A percentile compares a stretch with the other conserved stretches of the same genome.
Evolutionary conservation across 2,113 vertebrate species (phyloP).

Genomic region (Probosciger aterrimus): DNA sequence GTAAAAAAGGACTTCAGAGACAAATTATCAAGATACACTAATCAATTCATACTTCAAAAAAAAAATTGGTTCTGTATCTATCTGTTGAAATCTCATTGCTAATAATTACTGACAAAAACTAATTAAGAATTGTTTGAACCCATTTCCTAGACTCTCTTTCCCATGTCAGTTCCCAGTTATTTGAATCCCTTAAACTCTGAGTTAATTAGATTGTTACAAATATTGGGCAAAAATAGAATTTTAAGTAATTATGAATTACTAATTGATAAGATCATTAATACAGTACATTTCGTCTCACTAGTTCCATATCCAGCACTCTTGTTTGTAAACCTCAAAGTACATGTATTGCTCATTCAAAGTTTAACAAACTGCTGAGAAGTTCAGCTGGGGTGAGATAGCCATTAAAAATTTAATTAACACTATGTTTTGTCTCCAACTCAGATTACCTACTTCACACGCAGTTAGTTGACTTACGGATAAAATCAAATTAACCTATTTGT

Average conservation of each 20-base stretch:
- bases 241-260: neutral
- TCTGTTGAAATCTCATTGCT: neutral
- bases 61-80: neutral
- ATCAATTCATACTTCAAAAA: neutral
- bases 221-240: neutral
- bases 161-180: neutral
- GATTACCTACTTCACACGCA: neutral
- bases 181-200: neutral
- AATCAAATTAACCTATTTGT: constrained; percentile 25
- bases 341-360: neutral
- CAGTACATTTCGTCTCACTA: neutral
- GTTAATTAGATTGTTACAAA: neutral
- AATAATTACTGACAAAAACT: constrained; percentile 5
- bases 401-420: constrained; percentile 36
- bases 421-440: neutral
- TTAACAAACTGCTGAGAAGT: neutral
- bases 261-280: neutral
- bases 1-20: neutral
- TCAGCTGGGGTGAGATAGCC: neutral
- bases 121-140: constrained; percentile 11
- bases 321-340: neutral
- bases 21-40: neutral
- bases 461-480: neutral
- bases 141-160: neutral
- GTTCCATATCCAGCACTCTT: neutral